A percentile compares a stretch with the other conserved stretches of the same genome.
phyloP scores from a whole-genome alignment of 2,113 vertebrate genomes.

The Myiozetetes cayanensis region DNA sequence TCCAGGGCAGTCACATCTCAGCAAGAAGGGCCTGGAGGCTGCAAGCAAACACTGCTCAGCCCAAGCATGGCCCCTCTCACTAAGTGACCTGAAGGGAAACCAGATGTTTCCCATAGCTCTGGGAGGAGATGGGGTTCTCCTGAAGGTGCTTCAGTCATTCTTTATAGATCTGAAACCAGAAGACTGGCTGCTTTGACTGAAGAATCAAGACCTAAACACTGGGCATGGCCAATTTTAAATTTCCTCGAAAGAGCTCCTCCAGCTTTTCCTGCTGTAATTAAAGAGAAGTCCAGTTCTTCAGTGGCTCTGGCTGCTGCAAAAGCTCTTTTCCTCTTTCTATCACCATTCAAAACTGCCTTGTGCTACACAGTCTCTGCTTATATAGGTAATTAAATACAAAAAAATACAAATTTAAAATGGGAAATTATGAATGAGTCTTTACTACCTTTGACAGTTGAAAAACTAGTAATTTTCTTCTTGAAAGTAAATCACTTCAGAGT shows the following conservation, averaged over 20 bases:
- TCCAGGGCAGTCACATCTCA: not conserved
- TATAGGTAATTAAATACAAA: not conserved
- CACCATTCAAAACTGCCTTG: not conserved
- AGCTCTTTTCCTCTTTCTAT: not conserved
- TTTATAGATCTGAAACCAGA: not conserved
- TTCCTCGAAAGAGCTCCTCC: not conserved
- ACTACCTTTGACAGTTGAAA: not conserved
- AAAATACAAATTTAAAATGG: not conserved
- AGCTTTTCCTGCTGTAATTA: not conserved
- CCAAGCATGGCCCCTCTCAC: not conserved
- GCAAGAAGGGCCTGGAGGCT: not conserved
- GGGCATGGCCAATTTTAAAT: not conserved
- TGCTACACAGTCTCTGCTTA: not conserved
- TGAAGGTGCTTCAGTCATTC: not conserved
- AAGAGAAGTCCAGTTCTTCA: not conserved
- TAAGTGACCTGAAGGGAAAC: not conserved
- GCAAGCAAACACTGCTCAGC: rapidly evolving
- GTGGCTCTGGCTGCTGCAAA: not conserved
- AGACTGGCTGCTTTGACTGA: not conserved
- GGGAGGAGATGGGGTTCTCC: not conserved
- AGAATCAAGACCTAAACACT: not conserved
- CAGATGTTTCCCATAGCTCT: not conserved
- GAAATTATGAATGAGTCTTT: not conserved
- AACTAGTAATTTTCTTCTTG: not conserved
- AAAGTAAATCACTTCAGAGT: not conserved